A percentile compares a stretch with the other conserved stretches of the same genome.
These are phyloP conservation scores for Octodonta nipae DNA, from an alignment of 2,888 invertebrate species.

Conservation along the genomic window DNA sequence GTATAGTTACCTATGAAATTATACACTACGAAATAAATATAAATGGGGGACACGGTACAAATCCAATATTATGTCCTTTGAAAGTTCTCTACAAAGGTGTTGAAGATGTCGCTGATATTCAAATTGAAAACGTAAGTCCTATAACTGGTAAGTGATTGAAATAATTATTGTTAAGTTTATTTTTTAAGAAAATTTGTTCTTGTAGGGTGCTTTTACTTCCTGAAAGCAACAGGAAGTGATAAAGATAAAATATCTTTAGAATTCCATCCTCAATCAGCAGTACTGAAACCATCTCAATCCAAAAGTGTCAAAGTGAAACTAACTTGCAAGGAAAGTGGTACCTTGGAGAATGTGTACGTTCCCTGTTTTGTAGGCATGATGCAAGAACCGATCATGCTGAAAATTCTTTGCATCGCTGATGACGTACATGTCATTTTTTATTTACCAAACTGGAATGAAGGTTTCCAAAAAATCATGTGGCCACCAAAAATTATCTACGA, in stretches of 20 bases:
- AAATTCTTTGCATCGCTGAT: conserved; percentile 29
- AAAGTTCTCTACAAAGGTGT: too few species aligned
- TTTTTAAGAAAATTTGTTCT: background rate
- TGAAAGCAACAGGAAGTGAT: background rate
- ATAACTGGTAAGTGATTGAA: too few species aligned
- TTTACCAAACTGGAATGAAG: conserved; percentile 21
- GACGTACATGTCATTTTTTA: conserved; percentile 29
- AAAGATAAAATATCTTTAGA: background rate
- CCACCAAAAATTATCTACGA: conserved; percentile 22
- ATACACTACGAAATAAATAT: too few species aligned
- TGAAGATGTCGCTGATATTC: too few species aligned
- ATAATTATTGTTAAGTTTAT: background rate
- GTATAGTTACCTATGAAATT: too few species aligned
- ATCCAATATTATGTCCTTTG: background rate
- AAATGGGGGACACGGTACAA: too few species aligned
- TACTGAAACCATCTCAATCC: background rate
- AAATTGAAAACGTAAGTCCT: background rate
- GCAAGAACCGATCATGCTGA: conserved; percentile 22
- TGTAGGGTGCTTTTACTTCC: background rate
- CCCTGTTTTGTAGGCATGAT: conserved; percentile 30
- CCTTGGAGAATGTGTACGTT: conserved; percentile 27
- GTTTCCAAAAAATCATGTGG: conserved; percentile 20
- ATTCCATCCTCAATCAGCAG: background rate
- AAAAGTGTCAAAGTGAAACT: background rate
- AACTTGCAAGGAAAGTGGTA: conserved; percentile 18